These are phyloP conservation scores for Mesoligia furuncula DNA, from an alignment of 2,888 invertebrate species.

Conservation along the genomic window DNA sequence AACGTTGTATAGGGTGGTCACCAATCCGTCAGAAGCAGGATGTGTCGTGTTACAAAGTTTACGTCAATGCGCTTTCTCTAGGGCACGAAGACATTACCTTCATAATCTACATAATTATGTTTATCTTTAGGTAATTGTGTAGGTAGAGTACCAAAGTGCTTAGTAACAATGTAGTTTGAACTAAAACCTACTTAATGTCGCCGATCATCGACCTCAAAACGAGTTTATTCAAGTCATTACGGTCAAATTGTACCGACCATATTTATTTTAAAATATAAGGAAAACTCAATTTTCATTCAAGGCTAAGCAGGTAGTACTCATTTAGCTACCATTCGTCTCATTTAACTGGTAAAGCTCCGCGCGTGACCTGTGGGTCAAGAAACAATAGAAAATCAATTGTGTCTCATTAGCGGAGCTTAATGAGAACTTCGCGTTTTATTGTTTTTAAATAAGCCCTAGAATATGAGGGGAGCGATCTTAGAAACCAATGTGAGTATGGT, in stretches of 20 bases:
- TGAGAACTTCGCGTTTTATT: slow-evolving; percentile 54
- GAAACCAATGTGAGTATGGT: not conserved
- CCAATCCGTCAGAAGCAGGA: too few species aligned
- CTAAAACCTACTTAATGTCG: slow-evolving; percentile 26
- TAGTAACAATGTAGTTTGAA: slow-evolving; percentile 15
- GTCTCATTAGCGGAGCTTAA: too few species aligned
- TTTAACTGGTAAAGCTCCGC: slow-evolving; percentile 31
- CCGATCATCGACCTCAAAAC: slow-evolving; percentile 28
- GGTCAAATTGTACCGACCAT: slow-evolving; percentile 44
- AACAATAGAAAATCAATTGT: too few species aligned
- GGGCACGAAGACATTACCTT: not conserved
- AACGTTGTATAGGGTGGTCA: not conserved
- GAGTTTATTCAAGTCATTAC: slow-evolving; percentile 52
- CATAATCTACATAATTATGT: not conserved
- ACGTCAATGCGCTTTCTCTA: not conserved
- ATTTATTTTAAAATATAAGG: slow-evolving; percentile 57
- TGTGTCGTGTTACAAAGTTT: not conserved
- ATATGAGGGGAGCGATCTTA: not conserved
- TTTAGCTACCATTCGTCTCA: slow-evolving; percentile 50
- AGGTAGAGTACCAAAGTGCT: not conserved
- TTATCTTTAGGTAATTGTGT: not conserved
- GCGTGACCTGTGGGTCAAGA: too few species aligned
- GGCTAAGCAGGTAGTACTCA: slow-evolving; percentile 60
- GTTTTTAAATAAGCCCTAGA: slow-evolving; percentile 57
- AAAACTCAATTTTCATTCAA: slow-evolving; percentile 64